phyloP scores from a whole-genome alignment of 35 echinoderm and acorn worm species.

The Diadema setosum region DNA sequence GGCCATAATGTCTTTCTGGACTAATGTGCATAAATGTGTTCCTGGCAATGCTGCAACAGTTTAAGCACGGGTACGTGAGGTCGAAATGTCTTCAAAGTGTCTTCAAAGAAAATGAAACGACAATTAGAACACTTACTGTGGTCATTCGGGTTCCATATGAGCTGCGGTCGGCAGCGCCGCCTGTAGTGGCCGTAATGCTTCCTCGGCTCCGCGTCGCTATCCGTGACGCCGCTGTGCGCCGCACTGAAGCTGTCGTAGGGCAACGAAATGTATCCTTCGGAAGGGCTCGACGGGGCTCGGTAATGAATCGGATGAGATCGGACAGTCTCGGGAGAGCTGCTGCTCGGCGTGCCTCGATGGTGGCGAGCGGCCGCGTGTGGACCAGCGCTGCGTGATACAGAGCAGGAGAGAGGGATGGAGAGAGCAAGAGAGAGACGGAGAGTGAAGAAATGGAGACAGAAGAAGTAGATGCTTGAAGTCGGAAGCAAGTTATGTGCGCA shows the following conservation, averaged over 20 bases:
- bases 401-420: not conserved
- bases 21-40: too few species aligned
- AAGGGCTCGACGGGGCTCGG: conserved; percentile 72
- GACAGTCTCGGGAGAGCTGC: conserved; percentile 64
- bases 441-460: too few species aligned
- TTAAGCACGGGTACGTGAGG: too few species aligned
- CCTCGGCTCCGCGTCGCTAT: conserved; percentile 69
- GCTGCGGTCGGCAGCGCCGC: not conserved
- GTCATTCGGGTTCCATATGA: not conserved
- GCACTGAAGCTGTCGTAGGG: conserved; percentile 82
- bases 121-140: not conserved
- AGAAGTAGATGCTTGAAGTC: too few species aligned
- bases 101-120: not conserved
- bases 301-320: conserved; percentile 48
- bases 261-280: conserved; percentile 77
- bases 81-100: too few species aligned
- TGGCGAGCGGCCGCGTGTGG: conserved; percentile 6
- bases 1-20: too few species aligned
- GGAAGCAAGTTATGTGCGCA: too few species aligned
- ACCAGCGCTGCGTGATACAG: not conserved
- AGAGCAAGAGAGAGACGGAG: too few species aligned
- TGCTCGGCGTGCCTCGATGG: conserved; percentile 58
- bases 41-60: too few species aligned
- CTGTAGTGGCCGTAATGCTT: conserved; percentile 50
- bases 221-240: conserved; percentile 76